These are phyloP conservation scores for Capromys pilorides DNA, from an alignment of 2,797 vertebrate species.

Conservation along the genomic window DNA sequence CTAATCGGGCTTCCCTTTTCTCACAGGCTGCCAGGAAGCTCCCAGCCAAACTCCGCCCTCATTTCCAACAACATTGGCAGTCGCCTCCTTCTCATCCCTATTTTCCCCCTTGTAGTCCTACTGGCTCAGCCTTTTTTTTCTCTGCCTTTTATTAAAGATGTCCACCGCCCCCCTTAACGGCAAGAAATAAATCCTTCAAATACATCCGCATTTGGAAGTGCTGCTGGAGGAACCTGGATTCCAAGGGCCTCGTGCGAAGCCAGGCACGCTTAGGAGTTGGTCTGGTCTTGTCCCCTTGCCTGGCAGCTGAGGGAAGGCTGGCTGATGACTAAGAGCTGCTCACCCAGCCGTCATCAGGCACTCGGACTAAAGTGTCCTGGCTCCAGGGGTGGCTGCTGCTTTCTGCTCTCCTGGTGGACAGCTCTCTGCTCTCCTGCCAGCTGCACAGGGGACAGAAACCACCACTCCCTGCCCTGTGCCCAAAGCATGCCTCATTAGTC, in stretches of 20 bases:
- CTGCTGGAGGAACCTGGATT: slow-evolving; percentile 53
- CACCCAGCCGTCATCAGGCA: slow-evolving; percentile 44
- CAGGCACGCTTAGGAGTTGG: neutral
- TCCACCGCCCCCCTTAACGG: neutral
- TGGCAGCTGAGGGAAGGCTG: slow-evolving; percentile 70
- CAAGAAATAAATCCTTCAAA: slow-evolving; percentile 65
- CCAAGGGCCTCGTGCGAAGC: slow-evolving; percentile 32
- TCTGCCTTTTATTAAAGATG: slow-evolving; percentile 62
- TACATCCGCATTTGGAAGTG: slow-evolving; percentile 64
- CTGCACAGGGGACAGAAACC: neutral
- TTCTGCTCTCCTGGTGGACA: slow-evolving; percentile 23
- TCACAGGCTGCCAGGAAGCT: slow-evolving; percentile 77
- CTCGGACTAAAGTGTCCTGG: slow-evolving; percentile 20
- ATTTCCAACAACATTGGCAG: slow-evolving; percentile 50
- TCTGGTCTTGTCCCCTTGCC: slow-evolving; percentile 60
- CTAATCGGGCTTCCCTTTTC: slow-evolving; percentile 73
- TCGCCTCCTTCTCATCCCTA: slow-evolving; percentile 29
- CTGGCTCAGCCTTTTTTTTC: slow-evolving; percentile 30
- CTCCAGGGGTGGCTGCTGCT: neutral
- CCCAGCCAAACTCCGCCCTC: slow-evolving; percentile 68
- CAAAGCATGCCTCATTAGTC: neutral
- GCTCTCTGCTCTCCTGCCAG: neutral
- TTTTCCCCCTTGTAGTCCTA: slow-evolving; percentile 53
- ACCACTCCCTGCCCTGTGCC: rapidly evolving
- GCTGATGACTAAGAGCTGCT: slow-evolving; percentile 66